Evolutionary conservation across 2,797 vertebrate genomes (phyloP), one percentile per base, ranked within the genome.

Genomic region (Delichon dasypus): DNA sequence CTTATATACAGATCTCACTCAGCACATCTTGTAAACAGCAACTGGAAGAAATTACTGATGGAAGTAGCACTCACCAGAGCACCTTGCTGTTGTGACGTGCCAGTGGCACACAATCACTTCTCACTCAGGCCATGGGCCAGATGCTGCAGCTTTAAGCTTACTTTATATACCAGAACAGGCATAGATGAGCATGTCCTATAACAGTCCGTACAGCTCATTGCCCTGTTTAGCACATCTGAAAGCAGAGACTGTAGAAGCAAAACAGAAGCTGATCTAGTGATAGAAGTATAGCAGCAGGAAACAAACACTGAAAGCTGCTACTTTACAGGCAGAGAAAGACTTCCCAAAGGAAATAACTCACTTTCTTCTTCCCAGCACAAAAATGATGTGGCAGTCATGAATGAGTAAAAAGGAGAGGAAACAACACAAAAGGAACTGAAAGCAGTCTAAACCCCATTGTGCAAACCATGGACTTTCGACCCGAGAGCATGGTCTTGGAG

Each of bases 391-490:
- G 38, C 60, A 81, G 90, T 73, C 66, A 58, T 48, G 64, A 77
- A 88, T 70, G 66, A 91, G 66, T 73, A 93, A 85, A 94, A 89
- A 58, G 44, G 47, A 85, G 27, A 72, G 54, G 23, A 93, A 94
- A 78, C 57, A 92, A 89, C 58, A 88, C 62, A 93, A 80, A 57
- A 92, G 62, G 51, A 92, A 90, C 10, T 68, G 55, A 93, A 72
- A 66, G 27, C 47, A 88, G 67, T 60, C 79, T 75, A 78, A 88
- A 93, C 58, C 60, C 57, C 48, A 76, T n/a, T 89, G 91, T 85
- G 38, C 48, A 90, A 90, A 70, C 29, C 9, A 3, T 9, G 27
- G 75, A 88, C 61, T 87, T 95, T 78, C 1, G 51, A 88, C 76
- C 40, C 29, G 30, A 93, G 79, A 79, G 38, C 0, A 2, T 4